Conservation (phyloP, 2,888 invertebrate genomes). For the Ferdinandea cuprea region DNA sequence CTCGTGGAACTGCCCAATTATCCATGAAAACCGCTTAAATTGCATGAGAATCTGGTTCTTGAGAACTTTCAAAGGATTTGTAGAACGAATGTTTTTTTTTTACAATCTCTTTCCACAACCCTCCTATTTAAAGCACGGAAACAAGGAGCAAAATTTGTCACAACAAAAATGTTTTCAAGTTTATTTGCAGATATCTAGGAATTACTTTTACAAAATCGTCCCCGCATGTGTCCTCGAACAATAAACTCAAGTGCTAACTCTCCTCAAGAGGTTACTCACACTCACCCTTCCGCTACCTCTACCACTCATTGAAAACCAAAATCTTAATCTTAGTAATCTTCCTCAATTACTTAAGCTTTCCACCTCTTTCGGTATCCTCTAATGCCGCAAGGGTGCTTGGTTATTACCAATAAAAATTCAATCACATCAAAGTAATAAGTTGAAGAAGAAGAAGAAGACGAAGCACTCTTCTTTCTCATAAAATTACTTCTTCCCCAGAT, state of each 20-base stretch:
- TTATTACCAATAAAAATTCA: slow-evolving; percentile 51
- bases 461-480: slow-evolving; percentile 33
- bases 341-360: slow-evolving; percentile 63
- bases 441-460: slow-evolving; percentile 3
- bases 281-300: background rate
- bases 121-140: too few species aligned
- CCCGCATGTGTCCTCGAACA: too few species aligned
- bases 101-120: too few species aligned
- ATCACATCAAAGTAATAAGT: slow-evolving; percentile 57
- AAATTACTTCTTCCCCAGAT: slow-evolving; percentile 65
- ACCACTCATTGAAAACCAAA: slow-evolving; percentile 53
- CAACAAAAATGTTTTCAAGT: too few species aligned
- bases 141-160: too few species aligned
- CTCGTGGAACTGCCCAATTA: too few species aligned
- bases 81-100: too few species aligned
- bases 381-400: slow-evolving; percentile 59
- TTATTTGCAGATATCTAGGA: too few species aligned
- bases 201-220: too few species aligned
- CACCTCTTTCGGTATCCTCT: slow-evolving; percentile 34
- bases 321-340: slow-evolving; percentile 67
- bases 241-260: background rate
- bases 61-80: too few species aligned
- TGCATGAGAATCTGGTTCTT: too few species aligned
- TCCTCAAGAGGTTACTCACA: background rate
- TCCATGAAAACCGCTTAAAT: too few species aligned